These are phyloP conservation scores for Apodemia duryi DNA, from an alignment of 2,888 invertebrate species.

Conservation along the genomic window DNA sequence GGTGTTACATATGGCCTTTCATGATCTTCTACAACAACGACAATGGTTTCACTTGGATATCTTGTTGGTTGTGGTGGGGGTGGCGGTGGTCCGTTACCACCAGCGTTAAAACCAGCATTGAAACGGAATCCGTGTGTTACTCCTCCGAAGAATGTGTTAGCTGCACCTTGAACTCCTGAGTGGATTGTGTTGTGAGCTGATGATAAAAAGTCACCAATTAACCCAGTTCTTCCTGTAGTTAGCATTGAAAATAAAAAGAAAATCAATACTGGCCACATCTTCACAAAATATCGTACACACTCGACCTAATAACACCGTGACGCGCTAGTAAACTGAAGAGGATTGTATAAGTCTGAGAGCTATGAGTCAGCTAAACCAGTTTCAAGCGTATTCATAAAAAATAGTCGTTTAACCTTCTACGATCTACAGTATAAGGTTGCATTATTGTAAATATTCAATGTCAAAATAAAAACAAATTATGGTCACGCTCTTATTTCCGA, in stretches of 20 bases:
- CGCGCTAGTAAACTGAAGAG: constrained; percentile 6
- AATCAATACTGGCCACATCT: background rate
- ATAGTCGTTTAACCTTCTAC: background rate
- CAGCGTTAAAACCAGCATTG: background rate
- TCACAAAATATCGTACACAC: constrained; percentile 5
- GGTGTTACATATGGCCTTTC: constrained; percentile 1
- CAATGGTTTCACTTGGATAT: constrained; percentile 16
- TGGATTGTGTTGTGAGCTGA: constrained; percentile 8
- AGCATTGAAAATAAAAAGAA: constrained; percentile 1
- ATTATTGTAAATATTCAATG: background rate
- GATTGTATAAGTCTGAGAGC: background rate
- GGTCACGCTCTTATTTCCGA: background rate
- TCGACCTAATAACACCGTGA: background rate
- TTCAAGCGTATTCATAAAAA: constrained; percentile 3
- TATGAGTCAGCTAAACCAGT: constrained; percentile 1
- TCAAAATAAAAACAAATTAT: background rate
- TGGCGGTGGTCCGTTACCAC: background rate
- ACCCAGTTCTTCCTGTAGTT: background rate
- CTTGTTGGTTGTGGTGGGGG: constrained; percentile 15
- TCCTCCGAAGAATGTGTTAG: background rate
- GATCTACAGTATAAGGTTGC: background rate
- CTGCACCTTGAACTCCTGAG: constrained; percentile 2
- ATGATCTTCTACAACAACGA: constrained; percentile 27
- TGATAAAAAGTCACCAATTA: constrained; percentile 9
- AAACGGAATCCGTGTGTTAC: background rate